phyloP scores from a whole-genome alignment of 2,113 vertebrate genomes.

The Ochotona curzoniae region DNA sequence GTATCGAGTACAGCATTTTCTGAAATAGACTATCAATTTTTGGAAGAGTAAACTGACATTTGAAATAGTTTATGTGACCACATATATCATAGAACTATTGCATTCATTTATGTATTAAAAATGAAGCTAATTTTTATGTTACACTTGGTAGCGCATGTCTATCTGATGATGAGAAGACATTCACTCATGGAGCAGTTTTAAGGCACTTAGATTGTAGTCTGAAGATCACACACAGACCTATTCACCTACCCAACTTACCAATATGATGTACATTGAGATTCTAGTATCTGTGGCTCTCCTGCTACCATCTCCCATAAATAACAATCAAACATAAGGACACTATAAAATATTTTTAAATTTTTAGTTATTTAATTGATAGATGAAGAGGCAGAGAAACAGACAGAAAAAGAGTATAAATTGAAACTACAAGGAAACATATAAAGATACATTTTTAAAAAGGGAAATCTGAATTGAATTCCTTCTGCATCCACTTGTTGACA shows the following conservation, averaged over 20 bases:
- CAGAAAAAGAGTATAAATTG: neutral
- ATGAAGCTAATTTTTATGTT: neutral
- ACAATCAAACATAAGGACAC: neutral
- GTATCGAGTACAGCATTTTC: neutral
- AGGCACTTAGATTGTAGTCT: no score
- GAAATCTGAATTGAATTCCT: neutral
- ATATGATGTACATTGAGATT: neutral
- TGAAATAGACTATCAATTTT: constrained; percentile 8
- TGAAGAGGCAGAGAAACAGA: no score
- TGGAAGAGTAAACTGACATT: neutral
- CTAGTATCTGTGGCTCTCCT: neutral
- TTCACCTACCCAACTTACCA: neutral
- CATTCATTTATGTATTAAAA: neutral
- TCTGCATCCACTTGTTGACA: neutral
- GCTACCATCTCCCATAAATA: neutral
- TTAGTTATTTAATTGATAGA: no score
- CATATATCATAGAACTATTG: neutral
- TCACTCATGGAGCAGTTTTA: neutral
- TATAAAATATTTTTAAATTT: neutral
- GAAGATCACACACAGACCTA: neutral
- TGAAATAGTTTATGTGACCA: neutral
- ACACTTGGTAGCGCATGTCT: neutral
- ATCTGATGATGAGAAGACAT: neutral
- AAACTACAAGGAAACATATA: neutral
- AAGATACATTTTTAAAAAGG: no score